Conservation (phyloP, 1,140 invertebrate species). For the Zaprionus vittiger region DNA sequence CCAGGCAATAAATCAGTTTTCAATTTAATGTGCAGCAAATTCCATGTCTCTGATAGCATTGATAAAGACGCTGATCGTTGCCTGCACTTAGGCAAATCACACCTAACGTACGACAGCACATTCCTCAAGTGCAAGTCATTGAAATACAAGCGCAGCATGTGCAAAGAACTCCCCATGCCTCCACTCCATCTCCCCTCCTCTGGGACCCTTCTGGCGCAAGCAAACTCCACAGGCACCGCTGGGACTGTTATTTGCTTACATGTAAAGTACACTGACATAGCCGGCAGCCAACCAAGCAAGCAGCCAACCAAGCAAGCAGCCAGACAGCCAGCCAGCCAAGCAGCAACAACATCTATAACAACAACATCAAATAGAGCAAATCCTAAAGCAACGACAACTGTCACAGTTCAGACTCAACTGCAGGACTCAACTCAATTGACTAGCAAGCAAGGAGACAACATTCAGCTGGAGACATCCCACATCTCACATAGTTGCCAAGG, state of each 20-base stretch:
- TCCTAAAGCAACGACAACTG: constrained; percentile 38
- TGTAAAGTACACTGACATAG: constrained; percentile 51
- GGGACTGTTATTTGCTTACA: constrained; percentile 49
- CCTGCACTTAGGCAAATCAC: constrained; percentile 50
- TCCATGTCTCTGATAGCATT: constrained; percentile 22
- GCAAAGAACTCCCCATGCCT: background rate
- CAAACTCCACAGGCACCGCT: constrained; percentile 40
- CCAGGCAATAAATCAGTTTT: constrained; percentile 38
- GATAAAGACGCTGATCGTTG: constrained; percentile 44
- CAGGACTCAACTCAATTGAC: constrained; percentile 53
- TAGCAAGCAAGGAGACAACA: constrained; percentile 27
- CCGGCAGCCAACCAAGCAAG: constrained; percentile 21
- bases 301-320: constrained; percentile 5
- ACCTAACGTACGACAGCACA: constrained; percentile 25
- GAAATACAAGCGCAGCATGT: constrained; percentile 31
- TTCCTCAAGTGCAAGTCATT: constrained; percentile 27
- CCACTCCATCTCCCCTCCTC: background rate
- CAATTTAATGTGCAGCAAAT: constrained; percentile 26
- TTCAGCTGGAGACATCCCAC: constrained; percentile 26
- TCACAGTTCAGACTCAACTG: constrained; percentile 35
- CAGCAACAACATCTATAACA: constrained; percentile 17
- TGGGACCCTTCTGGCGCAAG: constrained; percentile 1
- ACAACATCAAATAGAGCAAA: constrained; percentile 36
- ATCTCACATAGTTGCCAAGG: constrained; percentile 48
- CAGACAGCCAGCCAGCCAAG: background rate